Conservation (phyloP, 2,888 invertebrate species). For the Leistus spinibarbis region DNA sequence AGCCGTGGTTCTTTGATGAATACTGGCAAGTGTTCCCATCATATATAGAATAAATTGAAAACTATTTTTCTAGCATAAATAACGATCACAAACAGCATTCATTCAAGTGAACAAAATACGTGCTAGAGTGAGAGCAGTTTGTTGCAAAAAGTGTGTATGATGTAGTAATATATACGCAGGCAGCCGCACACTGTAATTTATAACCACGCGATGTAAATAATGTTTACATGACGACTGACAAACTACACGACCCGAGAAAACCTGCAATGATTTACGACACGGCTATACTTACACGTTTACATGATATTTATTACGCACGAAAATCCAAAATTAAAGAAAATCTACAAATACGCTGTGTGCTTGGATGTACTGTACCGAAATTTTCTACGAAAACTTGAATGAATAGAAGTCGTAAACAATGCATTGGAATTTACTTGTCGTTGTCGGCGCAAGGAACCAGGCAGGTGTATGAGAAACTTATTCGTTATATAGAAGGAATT, state of each 20-base stretch:
- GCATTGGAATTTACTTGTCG: not conserved
- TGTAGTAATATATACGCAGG: slow-evolving; percentile 10
- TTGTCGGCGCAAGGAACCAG: not conserved
- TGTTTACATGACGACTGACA: slow-evolving; percentile 39
- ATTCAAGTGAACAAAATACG: not conserved
- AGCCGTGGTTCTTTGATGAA: too few relatives aligned
- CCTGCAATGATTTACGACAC: slow-evolving; percentile 27
- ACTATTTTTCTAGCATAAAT: not conserved
- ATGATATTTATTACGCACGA: not conserved
- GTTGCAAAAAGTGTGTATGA: not conserved
- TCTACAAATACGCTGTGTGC: not conserved
- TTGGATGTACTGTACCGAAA: not conserved
- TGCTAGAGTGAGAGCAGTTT: not conserved
- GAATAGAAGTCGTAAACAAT: not conserved
- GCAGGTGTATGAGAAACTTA: not conserved
- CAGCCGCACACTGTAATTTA: slow-evolving; percentile 26
- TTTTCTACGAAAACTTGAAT: not conserved
- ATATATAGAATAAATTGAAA: not conserved
- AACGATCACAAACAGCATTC: not conserved
- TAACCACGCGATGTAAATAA: slow-evolving; percentile 33
- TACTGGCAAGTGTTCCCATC: not conserved
- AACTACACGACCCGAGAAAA: slow-evolving; percentile 29
- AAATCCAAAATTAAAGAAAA: not conserved
- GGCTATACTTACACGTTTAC: slow-evolving; percentile 6
- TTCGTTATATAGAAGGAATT: not conserved